Evolutionary conservation across 2,888 invertebrate genomes (phyloP), one percentile per base, ranked within the genome.

Genomic region (Automeris io): DNA sequence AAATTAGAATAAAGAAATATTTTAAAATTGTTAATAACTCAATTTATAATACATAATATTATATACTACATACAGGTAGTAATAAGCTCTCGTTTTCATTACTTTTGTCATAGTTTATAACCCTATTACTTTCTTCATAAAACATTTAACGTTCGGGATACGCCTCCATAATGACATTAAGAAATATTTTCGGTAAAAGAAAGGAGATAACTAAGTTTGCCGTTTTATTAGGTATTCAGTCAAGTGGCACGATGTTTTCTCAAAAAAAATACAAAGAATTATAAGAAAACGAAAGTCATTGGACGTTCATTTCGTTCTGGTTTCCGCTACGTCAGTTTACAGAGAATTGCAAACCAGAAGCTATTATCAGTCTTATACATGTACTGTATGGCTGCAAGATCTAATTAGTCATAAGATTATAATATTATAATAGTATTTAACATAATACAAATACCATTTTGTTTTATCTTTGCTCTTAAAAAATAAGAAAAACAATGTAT

Each of bases 241-340:
- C 53, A 53, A 64, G 61, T 63, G 58, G 59, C 57, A 57, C 41
- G 44, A 49, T 58, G 54, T 67, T 74, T 70, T 65, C 57, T 54
- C 58, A 58, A 60, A 55, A 64, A 65, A 67, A 71, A 69, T 68
- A 72, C 63, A 63, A 75, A 70, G 69, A 73, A 74, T 75, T 68
- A 70, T 61, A 65, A 65, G 68, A 75, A 79, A 79, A 57, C 62
- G 72, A 80, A 71, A 82, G 79, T 82, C 81, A 81, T 80, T 59
- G 69, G 65, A 64, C 71, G 79, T 75, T 81, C 77, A 82, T 82
- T 81, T 78, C 65, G 66, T 57, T 68, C 51, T 57, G 70, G 16
- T 74, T 76, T 79, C 70, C 72, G 64, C 68, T 54, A 66, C 74
- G 78, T 82, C 75, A 65, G 72, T 62, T 73, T 70, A 71, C 66